Percentiles rank a stretch among this genome's conserved stretches.
Evolutionary conservation across 1,140 invertebrate genomes (phyloP).

Genomic region (Metaphire vulgaris): DNA sequence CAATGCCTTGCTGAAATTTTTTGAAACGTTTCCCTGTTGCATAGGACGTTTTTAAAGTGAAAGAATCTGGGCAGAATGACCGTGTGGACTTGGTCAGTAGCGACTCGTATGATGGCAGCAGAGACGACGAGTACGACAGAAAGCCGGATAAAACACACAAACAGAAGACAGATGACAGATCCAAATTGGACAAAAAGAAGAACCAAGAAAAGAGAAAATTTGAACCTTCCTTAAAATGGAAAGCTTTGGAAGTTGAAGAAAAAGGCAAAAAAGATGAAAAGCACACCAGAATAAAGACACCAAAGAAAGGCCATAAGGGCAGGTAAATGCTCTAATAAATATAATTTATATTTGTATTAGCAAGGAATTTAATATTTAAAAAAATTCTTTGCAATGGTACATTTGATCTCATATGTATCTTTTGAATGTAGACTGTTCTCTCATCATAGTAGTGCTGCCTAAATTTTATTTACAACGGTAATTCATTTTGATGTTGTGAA

Average conservation of each 20-base stretch:
- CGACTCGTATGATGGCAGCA: neutral
- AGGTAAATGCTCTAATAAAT: neutral
- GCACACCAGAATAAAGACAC: constrained; percentile 4
- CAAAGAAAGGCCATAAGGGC: constrained; percentile 4
- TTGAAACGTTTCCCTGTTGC: no score
- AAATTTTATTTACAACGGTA: no score
- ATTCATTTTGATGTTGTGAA: no score
- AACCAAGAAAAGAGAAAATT: constrained; percentile 42
- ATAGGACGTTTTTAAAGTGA: constrained; percentile 23
- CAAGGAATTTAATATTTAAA: no score
- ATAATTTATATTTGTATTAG: neutral
- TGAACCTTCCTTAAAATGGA: constrained; percentile 49
- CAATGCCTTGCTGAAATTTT: no score
- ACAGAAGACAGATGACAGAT: constrained; percentile 29
- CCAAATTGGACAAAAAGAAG: constrained; percentile 34
- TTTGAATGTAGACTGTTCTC: no score
- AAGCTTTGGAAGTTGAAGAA: constrained; percentile 44
- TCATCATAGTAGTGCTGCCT: no score
- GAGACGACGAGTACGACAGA: constrained; percentile 7
- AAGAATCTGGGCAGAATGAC: neutral
- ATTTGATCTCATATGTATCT: no score
- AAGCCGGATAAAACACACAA: constrained; percentile 34
- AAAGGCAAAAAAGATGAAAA: constrained; percentile 30
- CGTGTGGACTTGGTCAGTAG: neutral
- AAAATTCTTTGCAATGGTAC: no score